Base-by-base conservation (phyloP, 1,140 invertebrate species). In the Bradynema listronoti region DNA sequence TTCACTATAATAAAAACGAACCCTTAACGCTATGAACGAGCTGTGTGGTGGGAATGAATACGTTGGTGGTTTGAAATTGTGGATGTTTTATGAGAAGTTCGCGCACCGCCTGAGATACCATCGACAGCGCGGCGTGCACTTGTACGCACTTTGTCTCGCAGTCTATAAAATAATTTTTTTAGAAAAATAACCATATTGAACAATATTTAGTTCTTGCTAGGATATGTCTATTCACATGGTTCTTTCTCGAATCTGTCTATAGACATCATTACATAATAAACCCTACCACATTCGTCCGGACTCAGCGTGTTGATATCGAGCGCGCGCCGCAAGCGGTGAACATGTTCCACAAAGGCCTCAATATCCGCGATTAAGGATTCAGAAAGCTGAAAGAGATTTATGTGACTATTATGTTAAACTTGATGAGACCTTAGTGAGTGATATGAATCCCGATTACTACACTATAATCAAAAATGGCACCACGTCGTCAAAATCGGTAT, bases 11-110 rank as follows among this genome's bases (percentile, higher is more conserved):
- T 45, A 22, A 50, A 36, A 32, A 47, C 43, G 19, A 45, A 71
- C 73, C 68, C 65, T 71, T 75, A 30, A 74, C 66, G 36, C 46
- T 49, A 43, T 76, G 72, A 19, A 76, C 75, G 9, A 76, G 53
- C 47, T 76, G 74, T 51, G 67, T 72, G 50, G 70, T 61, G 27
- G 73, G 62, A 41, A 78, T 58, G 33, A 76, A 61, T 24, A 76
- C 73, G 30, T 63, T 41, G n/a, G 60, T 58, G 6, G 73, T 76
- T 50, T 76, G 77, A 61, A 76, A 76, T 5, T 58, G 63, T 22
- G 59, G 41, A 60, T 78, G 59, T 19, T 65, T 59, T 42, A 63
- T 62, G 7, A 76, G 56, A 9, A 76, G 57, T 33, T 74, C 72
- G 27, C 75, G 61, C 27, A 76, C 63, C 11, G 73, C 66, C 32